phyloP scores from a whole-genome alignment of 2,113 vertebrate genomes.

The Cyanocitta stelleri region DNA sequence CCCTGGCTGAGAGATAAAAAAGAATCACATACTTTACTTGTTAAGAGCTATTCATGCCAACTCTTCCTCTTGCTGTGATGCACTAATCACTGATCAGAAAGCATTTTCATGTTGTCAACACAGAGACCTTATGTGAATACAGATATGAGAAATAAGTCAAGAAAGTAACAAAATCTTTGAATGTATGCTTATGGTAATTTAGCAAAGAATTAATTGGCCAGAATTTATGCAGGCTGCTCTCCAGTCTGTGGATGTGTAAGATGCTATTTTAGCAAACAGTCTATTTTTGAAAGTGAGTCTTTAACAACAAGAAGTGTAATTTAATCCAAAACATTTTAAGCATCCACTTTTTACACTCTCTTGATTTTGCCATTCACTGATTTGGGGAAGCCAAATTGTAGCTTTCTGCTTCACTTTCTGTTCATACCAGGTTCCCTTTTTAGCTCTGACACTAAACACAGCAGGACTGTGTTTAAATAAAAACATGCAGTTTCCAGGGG shows the following conservation, averaged over 20 bases:
- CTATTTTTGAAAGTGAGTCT: neutral
- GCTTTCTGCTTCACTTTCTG: neutral
- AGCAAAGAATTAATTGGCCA: neutral
- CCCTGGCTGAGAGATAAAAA: conserved; percentile 36
- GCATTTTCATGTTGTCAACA: neutral
- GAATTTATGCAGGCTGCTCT: neutral
- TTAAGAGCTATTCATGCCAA: neutral
- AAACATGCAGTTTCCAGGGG: neutral
- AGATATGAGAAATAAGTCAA: neutral
- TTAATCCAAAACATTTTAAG: neutral
- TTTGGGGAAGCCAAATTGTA: neutral
- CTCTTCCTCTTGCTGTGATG: neutral
- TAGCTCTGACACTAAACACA: neutral
- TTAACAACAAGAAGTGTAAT: neutral
- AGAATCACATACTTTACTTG: conserved; percentile 6
- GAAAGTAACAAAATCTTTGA: neutral
- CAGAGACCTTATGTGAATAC: neutral
- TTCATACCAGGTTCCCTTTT: neutral
- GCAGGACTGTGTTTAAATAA: neutral
- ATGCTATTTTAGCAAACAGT: neutral
- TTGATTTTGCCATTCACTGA: neutral
- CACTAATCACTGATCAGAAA: conserved; percentile 6
- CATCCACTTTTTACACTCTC: neutral
- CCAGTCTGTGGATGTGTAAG: neutral
- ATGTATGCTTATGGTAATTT: neutral